These are phyloP conservation scores for Frieseomelitta varia DNA, from an alignment of 1,140 invertebrate species.

Conservation along the genomic window DNA sequence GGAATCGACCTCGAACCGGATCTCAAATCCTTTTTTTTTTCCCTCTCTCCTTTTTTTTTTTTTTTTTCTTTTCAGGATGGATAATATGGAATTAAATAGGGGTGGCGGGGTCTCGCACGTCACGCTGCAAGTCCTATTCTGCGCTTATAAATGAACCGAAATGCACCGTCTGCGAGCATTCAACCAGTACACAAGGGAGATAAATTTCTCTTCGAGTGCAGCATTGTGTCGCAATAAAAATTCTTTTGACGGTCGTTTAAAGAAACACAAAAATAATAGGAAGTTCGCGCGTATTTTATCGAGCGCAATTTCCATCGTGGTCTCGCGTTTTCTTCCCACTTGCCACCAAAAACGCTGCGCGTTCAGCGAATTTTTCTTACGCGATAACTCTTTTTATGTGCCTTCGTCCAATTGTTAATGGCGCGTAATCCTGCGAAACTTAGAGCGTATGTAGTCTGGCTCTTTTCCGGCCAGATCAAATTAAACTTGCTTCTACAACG, in stretches of 20 bases:
- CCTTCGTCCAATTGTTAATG: slow-evolving; percentile 36
- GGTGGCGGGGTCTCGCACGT: slow-evolving; percentile 49
- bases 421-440: slow-evolving; percentile 30
- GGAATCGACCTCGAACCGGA: slow-evolving; percentile 63
- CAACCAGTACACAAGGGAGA: background rate
- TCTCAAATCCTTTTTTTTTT: slow-evolving; percentile 45
- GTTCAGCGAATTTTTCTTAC: slow-evolving; percentile 25
- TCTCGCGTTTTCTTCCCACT: no score
- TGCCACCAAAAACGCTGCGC: background rate
- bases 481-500: background rate
- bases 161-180: slow-evolving; percentile 3
- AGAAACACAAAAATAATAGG: slow-evolving; percentile 13
- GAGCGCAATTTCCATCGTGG: background rate
- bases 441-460: no score
- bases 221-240: slow-evolving; percentile 37
- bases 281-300: slow-evolving; percentile 5
- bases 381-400: slow-evolving; percentile 14
- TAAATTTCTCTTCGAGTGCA: slow-evolving; percentile 18
- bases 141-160: slow-evolving; percentile 27
- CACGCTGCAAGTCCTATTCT: slow-evolving; percentile 43
- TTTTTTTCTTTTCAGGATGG: slow-evolving; percentile 21
- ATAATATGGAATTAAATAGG: slow-evolving; percentile 63
- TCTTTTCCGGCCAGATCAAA: background rate
- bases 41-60: slow-evolving; percentile 24
- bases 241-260: slow-evolving; percentile 16